A percentile compares a stretch with the other conserved stretches of the same genome.
These are phyloP conservation scores for Tetranychus piercei DNA, from an alignment of 2,888 invertebrate species.

Conservation along the genomic window DNA sequence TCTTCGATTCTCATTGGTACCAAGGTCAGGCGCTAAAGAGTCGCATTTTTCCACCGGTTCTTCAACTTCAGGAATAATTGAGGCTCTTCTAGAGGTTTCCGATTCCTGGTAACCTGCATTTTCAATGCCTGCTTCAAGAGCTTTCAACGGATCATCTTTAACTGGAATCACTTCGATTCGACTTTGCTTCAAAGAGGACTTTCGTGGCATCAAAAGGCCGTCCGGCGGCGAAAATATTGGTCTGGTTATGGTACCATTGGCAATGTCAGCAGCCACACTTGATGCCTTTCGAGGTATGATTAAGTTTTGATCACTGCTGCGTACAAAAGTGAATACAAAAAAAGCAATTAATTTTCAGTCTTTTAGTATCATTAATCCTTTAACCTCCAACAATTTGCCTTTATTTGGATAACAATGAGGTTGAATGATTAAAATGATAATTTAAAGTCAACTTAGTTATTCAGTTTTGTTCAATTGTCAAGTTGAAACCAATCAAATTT, in stretches of 20 bases:
- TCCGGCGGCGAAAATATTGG: neutral
- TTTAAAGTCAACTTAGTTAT: too few relatives aligned
- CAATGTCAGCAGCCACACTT: neutral
- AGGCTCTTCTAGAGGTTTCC: neutral
- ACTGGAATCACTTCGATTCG: conserved; percentile 7
- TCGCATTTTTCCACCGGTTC: neutral
- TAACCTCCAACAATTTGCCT: too few relatives aligned
- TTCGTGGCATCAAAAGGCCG: neutral
- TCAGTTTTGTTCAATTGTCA: too few relatives aligned
- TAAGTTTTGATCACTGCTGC: neutral
- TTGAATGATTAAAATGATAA: too few relatives aligned
- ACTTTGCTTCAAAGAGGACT: neutral
- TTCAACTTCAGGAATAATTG: neutral
- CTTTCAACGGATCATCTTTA: conserved; percentile 5
- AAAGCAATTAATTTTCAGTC: too few relatives aligned
- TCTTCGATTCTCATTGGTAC: neutral
- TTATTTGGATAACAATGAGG: too few relatives aligned
- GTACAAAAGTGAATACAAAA: too few relatives aligned
- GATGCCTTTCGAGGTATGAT: neutral
- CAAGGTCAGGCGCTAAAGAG: neutral
- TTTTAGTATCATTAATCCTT: too few relatives aligned
- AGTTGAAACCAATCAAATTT: too few relatives aligned
- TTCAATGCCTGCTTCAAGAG: neutral
- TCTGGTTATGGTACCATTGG: conserved; percentile 3
- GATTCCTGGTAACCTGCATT: conserved; percentile 9